Base-by-base conservation (phyloP, 2,888 invertebrate species). In the Napeogenes inachia region DNA sequence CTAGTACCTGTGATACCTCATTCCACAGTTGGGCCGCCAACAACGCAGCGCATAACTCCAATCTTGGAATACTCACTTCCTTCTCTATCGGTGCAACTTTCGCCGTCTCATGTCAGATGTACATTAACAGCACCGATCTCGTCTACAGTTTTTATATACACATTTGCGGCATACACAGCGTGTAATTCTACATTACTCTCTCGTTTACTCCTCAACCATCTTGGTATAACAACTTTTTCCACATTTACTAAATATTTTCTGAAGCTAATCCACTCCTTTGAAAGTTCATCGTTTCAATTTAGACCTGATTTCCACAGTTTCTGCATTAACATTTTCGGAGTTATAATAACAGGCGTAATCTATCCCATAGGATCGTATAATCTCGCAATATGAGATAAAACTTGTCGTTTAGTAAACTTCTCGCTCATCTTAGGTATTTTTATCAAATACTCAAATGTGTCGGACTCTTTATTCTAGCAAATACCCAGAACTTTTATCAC, bases 291-390 rank as follows among this genome's bases (percentile, higher is more conserved):
- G 59, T 71, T 70, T 70, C 69, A 69, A 10, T 60, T 60, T 21
- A 71, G 32, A 21, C 59, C 55, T 2, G 61, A 21, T 57, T 64
- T 58, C 69, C 70, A 73, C 13, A 72, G 33, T 50, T 66, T 70
- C 59, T 70, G 69, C 2, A 71, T 70, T n/a, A 68, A 61, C 45
- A 71, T 61, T 35, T 73, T 73, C 1, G 66, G 65, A 13, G 3
- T 53, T 38, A 69, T 56, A 33, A 70, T 61, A 10, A 67, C 62
- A n/a, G 68, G 62, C 4, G 73, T 69, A 6, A 73, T 66, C 73
- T 72, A 74, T 2, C 73, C 73, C 4, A 75, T 54, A 0, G 72
- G 73, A 57, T 75, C 73, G 32, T 71, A 74, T 4, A 74, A 38
- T 54, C 64, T 65, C 0, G 73, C 70, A 10, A 74, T 66, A 13